These are phyloP conservation scores for Phrixothrix hirtus DNA, from an alignment of 2,888 invertebrate species.

Conservation along the genomic window DNA sequence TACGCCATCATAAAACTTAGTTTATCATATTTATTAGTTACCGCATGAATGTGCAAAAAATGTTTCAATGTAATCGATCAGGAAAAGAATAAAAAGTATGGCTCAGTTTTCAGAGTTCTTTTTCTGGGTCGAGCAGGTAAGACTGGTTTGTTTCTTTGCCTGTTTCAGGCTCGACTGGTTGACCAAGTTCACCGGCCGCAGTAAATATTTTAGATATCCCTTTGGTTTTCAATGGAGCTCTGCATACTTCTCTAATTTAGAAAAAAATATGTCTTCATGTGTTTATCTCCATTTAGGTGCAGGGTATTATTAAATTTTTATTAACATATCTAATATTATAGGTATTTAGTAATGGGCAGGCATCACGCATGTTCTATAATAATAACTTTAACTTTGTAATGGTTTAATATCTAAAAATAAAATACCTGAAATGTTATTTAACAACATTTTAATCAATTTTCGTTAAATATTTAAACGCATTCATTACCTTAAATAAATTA, in stretches of 20 bases:
- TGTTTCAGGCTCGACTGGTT: slow-evolving; percentile 30
- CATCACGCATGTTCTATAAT: background rate
- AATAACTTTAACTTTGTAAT: background rate
- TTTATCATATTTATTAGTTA: slow-evolving; percentile 36
- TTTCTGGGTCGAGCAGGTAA: slow-evolving; percentile 46
- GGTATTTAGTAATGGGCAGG: too few species aligned
- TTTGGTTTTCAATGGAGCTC: slow-evolving; percentile 47
- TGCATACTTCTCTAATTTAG: slow-evolving; percentile 43
- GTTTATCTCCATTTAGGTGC: background rate
- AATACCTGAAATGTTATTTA: too few species aligned
- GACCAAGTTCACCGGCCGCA: slow-evolving; percentile 49
- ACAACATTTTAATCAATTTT: too few species aligned
- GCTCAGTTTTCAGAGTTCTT: slow-evolving; percentile 41
- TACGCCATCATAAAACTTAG: slow-evolving; percentile 37
- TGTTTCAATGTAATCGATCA: slow-evolving; percentile 41
- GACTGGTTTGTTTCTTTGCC: slow-evolving; percentile 50
- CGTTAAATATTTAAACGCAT: too few species aligned
- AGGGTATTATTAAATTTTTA: too few species aligned
- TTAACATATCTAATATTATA: too few species aligned
- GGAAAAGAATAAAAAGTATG: slow-evolving; percentile 42
- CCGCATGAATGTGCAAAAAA: slow-evolving; percentile 33
- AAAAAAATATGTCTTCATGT: background rate
- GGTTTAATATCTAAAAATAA: too few species aligned
- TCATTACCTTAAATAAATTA: too few species aligned
- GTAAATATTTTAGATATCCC: slow-evolving; percentile 52